Base-by-base conservation (phyloP, 2,797 vertebrate species). In the Dallia pectoralis region DNA sequence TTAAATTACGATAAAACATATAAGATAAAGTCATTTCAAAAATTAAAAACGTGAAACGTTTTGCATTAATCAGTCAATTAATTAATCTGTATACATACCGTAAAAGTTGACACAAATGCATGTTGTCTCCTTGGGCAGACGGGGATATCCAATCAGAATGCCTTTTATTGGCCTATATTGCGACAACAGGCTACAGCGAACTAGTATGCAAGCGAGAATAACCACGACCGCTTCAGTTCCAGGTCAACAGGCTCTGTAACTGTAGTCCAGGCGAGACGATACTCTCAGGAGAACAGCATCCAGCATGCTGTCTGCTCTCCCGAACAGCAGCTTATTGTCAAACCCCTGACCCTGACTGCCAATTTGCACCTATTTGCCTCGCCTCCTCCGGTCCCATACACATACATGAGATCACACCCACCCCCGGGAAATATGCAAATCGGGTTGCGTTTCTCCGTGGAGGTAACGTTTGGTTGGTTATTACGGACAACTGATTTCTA, bases 361-460 rank as follows among this genome's bases (percentile, higher is more conserved):
- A 79, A 81, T 86, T 88, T 79, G 65, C 86, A 88, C 84, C 82
- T 81, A 62, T 33, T 71, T 74, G 62, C 77, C 76, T 79, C 36
- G 64, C 83, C 81, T 69, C 76, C 75, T 74, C 56, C 69, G 40
- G 63, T 67, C 67, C 70, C 68, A 63, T 77, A 75, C 67, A 67
- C 44, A 73, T 70, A 71, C 70, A 77, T 69, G 70, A 73, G 44
- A 61, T 74, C 69, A 74, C 75, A 66, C 79, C 75, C 70, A 19
- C 32, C 48, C 61, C 66, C 69, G 51, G 56, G 48, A 59, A 22
- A 56, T 11, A 72, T 74, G 73, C 59, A 74, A 84, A 70, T 72
- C 74, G 56, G 61, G 32, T 25, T 49, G 29, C 40, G 53, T 65
- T 64, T 65, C 48, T 49, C 40, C 49, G 6, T 65, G 32, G 6